These are phyloP conservation scores for Abscondita cerata DNA, from an alignment of 2,888 invertebrate genomes.

Conservation along the genomic window DNA sequence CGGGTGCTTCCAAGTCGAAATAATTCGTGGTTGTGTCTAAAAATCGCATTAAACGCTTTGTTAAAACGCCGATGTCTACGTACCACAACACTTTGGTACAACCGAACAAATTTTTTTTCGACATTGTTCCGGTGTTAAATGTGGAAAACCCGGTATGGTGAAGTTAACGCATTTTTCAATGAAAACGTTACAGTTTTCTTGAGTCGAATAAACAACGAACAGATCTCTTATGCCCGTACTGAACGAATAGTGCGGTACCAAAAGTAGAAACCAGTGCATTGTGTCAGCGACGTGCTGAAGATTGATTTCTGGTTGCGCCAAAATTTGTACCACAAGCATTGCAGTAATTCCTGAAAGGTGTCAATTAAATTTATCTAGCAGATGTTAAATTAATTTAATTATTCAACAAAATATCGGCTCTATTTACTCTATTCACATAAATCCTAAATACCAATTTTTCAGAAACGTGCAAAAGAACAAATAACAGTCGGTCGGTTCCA, in stretches of 20 bases:
- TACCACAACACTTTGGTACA: slow-evolving; percentile 54
- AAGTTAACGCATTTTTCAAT: slow-evolving; percentile 35
- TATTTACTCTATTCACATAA: no score
- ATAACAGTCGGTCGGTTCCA: no score
- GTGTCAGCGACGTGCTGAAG: slow-evolving; percentile 65
- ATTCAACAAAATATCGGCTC: no score
- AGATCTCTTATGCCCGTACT: slow-evolving; percentile 58
- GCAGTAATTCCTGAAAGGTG: slow-evolving; percentile 73
- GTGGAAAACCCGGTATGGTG: slow-evolving; percentile 13
- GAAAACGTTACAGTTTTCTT: slow-evolving; percentile 23
- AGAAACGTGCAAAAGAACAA: no score
- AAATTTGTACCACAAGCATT: slow-evolving; percentile 72
- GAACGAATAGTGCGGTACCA: slow-evolving; percentile 75
- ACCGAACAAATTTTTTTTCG: slow-evolving; percentile 46
- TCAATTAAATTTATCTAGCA: no score
- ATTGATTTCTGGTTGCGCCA: slow-evolving; percentile 66
- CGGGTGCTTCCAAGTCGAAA: slow-evolving; percentile 72
- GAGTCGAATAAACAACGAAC: slow-evolving; percentile 30
- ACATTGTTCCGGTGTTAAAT: slow-evolving; percentile 34
- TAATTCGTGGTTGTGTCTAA: slow-evolving; percentile 53
- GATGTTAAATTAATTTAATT: no score
- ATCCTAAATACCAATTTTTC: no score
- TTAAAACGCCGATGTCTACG: slow-evolving; percentile 34
- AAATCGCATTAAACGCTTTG: slow-evolving; percentile 18
- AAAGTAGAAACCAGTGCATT: slow-evolving; percentile 71